These are phyloP conservation scores for Telmatochromis sp. DNA, from an alignment of 2,113 vertebrate species.

Conservation along the genomic window DNA sequence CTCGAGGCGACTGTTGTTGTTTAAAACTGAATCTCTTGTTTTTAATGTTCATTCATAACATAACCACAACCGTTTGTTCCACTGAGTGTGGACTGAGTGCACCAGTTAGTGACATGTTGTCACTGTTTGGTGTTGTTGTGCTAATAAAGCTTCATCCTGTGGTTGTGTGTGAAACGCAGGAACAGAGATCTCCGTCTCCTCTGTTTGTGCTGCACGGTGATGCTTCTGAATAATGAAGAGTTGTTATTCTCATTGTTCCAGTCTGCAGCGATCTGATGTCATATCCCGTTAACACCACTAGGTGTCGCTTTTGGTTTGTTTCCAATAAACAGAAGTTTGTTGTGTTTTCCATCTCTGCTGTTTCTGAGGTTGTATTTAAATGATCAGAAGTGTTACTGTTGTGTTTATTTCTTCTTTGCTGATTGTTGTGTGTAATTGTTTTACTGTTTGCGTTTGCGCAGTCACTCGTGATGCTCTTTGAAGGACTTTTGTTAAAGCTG, in stretches of 20 bases:
- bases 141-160: neutral
- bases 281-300: neutral
- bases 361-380: neutral
- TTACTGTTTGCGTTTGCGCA: fast-evolving
- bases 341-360: neutral
- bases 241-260: neutral
- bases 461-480: neutral
- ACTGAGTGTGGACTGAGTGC: neutral
- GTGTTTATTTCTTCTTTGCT: neutral
- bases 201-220: neutral
- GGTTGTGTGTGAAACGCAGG: neutral
- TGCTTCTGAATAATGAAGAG: neutral
- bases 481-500: neutral
- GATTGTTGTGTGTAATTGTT: neutral
- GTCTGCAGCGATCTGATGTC: neutral
- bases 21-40: neutral
- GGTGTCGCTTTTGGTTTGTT: neutral
- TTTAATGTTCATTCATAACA: neutral
- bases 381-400: neutral
- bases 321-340: neutral
- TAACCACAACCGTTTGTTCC: neutral
- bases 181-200: neutral
- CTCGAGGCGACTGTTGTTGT: neutral
- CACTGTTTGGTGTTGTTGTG: neutral
- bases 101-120: neutral